Evolutionary conservation across 1,140 invertebrate genomes (phyloP), one percentile per base, ranked within the genome.

Genomic region (Hycleus phaleratus): DNA sequence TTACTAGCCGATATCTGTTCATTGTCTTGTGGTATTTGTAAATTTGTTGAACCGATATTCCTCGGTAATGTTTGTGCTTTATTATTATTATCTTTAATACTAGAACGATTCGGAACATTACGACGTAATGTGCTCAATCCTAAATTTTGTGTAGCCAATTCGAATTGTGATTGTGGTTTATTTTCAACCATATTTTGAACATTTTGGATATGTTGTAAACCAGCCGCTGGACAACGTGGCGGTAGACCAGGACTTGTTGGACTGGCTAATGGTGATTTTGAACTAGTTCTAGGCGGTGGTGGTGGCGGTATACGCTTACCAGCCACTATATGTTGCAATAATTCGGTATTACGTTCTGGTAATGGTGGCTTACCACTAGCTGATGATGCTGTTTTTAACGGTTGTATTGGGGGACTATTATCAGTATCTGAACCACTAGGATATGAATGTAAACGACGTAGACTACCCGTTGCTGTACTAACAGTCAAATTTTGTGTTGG

Each of bases 201-300:
- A 54, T 73, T 71, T 55, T 73, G 71, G 56, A 71, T 70, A 62
- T 73, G 69, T 63, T 73, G 71, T n/a, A 70, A 48, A n/a, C 63
- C 66, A 6, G 66, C 51, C 10, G 75, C 73, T 9, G 75, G 71
- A 53, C 76, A 75, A 46, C 77, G 73, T 6, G 79, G 80, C 24
- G 82, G 82, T 61, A 82, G 67, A 65, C 78, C 79, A 3, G 82
- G 83, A 59, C 80, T 81, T 26, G 86, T 87, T 3, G 88, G 88
- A 43, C 88, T 90, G n/a, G 87, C 86, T 58, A 90, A 75, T 3
- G 88, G 88, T 25, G 87, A 89, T 64, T 87, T 82, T 32, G 88
- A 91, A 53, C 86, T 88, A 46, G 88, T 91, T 48, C 89, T 79
- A 9, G 88, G 89, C 12, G 89, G 89, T 38, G 89, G 88, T n/a